A percentile compares a stretch with the other conserved stretches of the same genome.
phyloP scores from a whole-genome alignment of 2,113 vertebrate species.

The Astur gentilis region DNA sequence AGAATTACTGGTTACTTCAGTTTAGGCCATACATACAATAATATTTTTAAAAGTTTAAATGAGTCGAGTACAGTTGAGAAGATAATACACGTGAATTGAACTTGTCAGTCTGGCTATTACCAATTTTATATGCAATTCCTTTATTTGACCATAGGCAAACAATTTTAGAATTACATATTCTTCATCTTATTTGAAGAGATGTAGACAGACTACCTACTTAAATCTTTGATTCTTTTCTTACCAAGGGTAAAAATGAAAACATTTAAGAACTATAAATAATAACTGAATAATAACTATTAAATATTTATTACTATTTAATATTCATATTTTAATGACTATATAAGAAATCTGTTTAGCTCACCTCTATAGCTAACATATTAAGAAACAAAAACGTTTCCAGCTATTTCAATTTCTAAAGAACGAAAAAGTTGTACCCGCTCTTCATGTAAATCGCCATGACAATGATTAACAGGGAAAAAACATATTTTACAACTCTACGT shows the following conservation, averaged over 20 bases:
- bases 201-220: neutral
- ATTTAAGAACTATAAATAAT: neutral
- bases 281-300: neutral
- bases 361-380: neutral
- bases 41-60: neutral
- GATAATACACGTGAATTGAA: neutral
- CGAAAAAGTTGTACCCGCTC: neutral
- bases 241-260: neutral
- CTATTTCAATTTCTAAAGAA: neutral
- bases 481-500: neutral
- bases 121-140: neutral
- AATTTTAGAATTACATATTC: neutral
- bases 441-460: neutral
- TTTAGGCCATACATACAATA: neutral
- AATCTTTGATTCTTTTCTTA: neutral
- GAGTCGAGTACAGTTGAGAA: neutral
- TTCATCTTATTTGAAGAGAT: neutral
- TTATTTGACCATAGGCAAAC: neutral
- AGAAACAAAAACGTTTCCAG: neutral
- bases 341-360: neutral
- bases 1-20: neutral
- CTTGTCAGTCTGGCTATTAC: neutral
- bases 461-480: neutral
- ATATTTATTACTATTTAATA: neutral
- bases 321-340: neutral